phyloP scores from a whole-genome alignment of 2,888 invertebrate genomes.

The Folsomia candida region DNA sequence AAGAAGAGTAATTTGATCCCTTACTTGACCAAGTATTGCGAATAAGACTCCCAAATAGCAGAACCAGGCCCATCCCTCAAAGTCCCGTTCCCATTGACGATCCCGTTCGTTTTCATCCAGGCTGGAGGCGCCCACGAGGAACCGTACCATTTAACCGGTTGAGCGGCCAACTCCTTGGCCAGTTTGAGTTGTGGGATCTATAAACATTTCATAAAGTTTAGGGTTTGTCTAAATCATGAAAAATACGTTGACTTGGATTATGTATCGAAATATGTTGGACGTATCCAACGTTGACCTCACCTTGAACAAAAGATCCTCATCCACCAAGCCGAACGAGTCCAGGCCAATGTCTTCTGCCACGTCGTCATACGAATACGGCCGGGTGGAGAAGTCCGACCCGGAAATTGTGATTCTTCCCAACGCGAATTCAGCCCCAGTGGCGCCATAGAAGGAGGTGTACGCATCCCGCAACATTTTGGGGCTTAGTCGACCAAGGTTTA shows the following conservation, averaged over 20 bases:
- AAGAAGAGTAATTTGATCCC: too few relatives aligned
- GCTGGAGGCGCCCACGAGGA: slow-evolving; percentile 59
- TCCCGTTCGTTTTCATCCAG: slow-evolving; percentile 59
- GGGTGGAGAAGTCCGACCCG: slow-evolving; percentile 17
- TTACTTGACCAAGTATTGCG: slow-evolving; percentile 41
- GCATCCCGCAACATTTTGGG: background rate
- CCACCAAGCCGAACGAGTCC: slow-evolving; percentile 54
- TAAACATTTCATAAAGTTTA: background rate
- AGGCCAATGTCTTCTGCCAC: slow-evolving; percentile 51
- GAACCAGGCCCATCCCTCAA: too few relatives aligned
- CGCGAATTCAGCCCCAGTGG: slow-evolving; percentile 17
- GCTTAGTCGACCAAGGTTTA: background rate
- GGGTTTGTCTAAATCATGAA: too few relatives aligned
- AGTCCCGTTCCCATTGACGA: too few relatives aligned
- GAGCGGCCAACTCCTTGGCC: slow-evolving; percentile 18
- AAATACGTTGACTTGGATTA: too few relatives aligned
- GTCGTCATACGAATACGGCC: slow-evolving; percentile 17
- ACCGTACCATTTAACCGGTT: slow-evolving; percentile 54
- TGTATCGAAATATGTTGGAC: too few relatives aligned
- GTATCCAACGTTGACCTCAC: too few relatives aligned
- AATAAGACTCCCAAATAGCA: slow-evolving; percentile 37
- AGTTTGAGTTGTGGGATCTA: slow-evolving; percentile 45
- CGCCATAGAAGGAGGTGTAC: slow-evolving; percentile 59
- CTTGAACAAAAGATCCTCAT: slow-evolving; percentile 57
- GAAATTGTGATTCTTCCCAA: slow-evolving; percentile 16